Evolutionary conservation across 2,888 invertebrate genomes (phyloP).

Genomic region (Cerastis leucographa): DNA sequence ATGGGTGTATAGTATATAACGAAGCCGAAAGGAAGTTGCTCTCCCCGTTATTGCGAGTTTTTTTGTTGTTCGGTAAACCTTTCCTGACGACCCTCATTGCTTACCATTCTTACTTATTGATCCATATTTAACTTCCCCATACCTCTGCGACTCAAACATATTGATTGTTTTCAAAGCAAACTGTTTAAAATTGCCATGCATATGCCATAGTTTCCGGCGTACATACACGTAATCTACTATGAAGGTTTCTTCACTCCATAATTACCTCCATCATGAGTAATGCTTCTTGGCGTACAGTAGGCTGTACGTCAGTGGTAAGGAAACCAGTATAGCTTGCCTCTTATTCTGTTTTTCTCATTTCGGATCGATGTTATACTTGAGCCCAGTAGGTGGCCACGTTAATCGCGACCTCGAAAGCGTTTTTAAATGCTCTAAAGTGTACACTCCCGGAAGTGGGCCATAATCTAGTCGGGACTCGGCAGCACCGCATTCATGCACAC

Average conservation of each 20-base stretch:
- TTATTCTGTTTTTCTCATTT: not conserved
- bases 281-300: constrained; percentile 15
- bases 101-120: not conserved
- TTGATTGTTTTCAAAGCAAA: constrained; percentile 13
- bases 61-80: too few relatives aligned
- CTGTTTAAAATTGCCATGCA: constrained; percentile 31
- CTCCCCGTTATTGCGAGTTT: too few relatives aligned
- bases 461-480: too few relatives aligned
- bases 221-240: constrained; percentile 32
- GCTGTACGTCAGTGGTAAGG: not conserved
- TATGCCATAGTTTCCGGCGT: constrained; percentile 4
- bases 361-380: too few relatives aligned
- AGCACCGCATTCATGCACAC: too few relatives aligned
- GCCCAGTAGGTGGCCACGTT: too few relatives aligned
- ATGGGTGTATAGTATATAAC: too few relatives aligned
- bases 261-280: constrained; percentile 49
- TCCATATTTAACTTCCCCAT: constrained; percentile 8
- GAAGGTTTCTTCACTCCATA: constrained; percentile 36
- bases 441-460: too few relatives aligned
- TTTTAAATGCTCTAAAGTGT: too few relatives aligned
- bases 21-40: too few relatives aligned
- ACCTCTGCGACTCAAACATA: not conserved
- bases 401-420: too few relatives aligned
- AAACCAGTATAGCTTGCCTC: not conserved
- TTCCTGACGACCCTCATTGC: too few relatives aligned